Evolutionary conservation across 2,888 invertebrate species (phyloP), one percentile per base, ranked within the genome.

Genomic region (Leistus spinibarbis): DNA sequence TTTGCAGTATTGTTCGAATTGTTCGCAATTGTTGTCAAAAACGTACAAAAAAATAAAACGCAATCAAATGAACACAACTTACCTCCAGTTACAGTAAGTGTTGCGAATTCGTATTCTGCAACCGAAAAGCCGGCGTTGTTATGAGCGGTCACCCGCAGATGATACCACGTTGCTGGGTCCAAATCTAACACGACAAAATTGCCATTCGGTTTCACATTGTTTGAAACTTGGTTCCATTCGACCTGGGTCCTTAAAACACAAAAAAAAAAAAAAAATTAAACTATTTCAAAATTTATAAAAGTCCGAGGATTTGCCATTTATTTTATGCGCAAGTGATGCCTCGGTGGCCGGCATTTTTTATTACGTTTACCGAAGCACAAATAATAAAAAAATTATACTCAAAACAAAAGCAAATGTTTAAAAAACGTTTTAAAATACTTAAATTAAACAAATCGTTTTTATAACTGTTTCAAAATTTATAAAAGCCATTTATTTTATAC

Each of bases 51-150:
- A 19, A 65, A 60, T 60, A 20, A 63, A 62, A 2, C 16, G 16
- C 3, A 63, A 27, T 60, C 9, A 63, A 20, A 24, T 10, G 24
- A 23, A 65, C 23, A 23, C 79, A 81, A 86, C 89, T 88, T 90
- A 97, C 97, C 96, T 90, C 98, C 98, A 79, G 95, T 95, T 79
- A 94, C 91, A 27, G 97, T 97, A 40, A 97, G 89, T 1, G 98
- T 98, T 17, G 97, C 96, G 86, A 98, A 97, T 87, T 96, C 96
- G 83, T 97, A 96, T 87, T 96, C 95, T 76, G 96, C 97, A 68
- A 97, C 96, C 56, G 96, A 95, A 82, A 96, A 96, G 68, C 98
- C 98, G 77, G 98, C 98, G 81, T 97, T 97, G 86, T 97, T 98
- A 86, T 97, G 95, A 3, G 95, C 95, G 1, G 96, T 96, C 56